Evolutionary conservation across 64 coral and sea anemone genomes (phyloP), one percentile per base, ranked within the genome.

Genomic region (Montipora efflorescens): DNA sequence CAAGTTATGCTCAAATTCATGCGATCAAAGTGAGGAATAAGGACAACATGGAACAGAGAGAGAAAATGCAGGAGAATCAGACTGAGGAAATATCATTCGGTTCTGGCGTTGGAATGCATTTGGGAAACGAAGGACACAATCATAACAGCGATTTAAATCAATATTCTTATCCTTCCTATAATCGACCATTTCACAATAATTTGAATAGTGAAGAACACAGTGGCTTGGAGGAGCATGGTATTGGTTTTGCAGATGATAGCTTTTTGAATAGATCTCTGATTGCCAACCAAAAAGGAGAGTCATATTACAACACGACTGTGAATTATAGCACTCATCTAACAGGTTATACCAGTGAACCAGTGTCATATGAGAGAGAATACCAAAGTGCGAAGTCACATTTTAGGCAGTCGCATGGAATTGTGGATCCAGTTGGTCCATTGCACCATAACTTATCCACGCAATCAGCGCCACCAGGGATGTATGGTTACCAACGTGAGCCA

Each of bases 381-480:
- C 64, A 52, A 18, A 81, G 76, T 93, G 92, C 84, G 4, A 13
- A 51, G 20, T 22, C 53, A 46, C 14, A 88, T 47, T 64, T 62
- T 19, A 61, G 21, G 59, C 79, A 82, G 52, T 47, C 78, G 4
- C 68, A 78, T 86, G n/a, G 49, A 82, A 19, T 47, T 44, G 25
- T 43, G 22, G 88, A 25, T 69, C 73, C 93, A 18, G 10, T 95
- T 3, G 73, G 46, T 5, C 61, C 88, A 21, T 64, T 86, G 75
- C 88, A 92, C 23, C 57, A 95, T 47, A 58, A 19, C 4, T 78
- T 90, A 19, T 87, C 80, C 12, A 90, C 93, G 4, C 96, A 98
- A 51, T 98, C 96, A 1, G 96, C 96, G 16, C 96, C 96, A 15
- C 96, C 96, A 77, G 93, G 72, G 2, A 85, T 75, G 21, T 82